phyloP scores from a whole-genome alignment of 2,113 vertebrate genomes.

The Paradisaea rubra region DNA sequence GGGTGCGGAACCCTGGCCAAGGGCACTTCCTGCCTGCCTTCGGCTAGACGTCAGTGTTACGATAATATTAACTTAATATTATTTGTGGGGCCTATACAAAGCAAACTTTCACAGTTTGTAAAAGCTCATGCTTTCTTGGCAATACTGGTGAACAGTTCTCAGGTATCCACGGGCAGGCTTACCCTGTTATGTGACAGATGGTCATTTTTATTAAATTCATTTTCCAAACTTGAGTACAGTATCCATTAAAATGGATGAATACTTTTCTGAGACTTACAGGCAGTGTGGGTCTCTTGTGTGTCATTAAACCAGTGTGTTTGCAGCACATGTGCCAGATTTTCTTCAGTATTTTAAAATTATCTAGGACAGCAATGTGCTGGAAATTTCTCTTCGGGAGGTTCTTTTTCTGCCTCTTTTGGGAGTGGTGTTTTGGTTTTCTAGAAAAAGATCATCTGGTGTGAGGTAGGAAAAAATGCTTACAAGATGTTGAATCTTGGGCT shows the following conservation, averaged over 20 bases:
- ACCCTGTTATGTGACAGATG: background rate
- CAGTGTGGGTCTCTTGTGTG: background rate
- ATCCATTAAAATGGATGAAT: background rate
- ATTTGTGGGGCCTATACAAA: background rate
- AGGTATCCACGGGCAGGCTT: background rate
- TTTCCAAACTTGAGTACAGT: background rate
- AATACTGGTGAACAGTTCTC: rapidly evolving
- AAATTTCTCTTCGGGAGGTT: background rate
- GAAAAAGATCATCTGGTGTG: background rate
- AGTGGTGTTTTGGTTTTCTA: background rate
- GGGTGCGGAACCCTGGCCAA: rapidly evolving
- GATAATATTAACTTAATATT: background rate
- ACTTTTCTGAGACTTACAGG: background rate
- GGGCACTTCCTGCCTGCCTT: rapidly evolving
- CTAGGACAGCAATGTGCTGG: background rate
- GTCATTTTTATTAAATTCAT: background rate
- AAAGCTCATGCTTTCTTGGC: background rate
- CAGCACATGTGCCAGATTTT: background rate
- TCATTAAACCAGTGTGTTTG: background rate
- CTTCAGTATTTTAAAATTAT: background rate
- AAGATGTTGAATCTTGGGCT: background rate
- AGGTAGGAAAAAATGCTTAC: background rate
- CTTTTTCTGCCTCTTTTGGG: background rate
- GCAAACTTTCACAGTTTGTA: background rate
- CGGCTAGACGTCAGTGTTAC: too few relatives aligned